Conservation (phyloP, 2,888 invertebrate genomes). For the Osedax frankpressi region DNA sequence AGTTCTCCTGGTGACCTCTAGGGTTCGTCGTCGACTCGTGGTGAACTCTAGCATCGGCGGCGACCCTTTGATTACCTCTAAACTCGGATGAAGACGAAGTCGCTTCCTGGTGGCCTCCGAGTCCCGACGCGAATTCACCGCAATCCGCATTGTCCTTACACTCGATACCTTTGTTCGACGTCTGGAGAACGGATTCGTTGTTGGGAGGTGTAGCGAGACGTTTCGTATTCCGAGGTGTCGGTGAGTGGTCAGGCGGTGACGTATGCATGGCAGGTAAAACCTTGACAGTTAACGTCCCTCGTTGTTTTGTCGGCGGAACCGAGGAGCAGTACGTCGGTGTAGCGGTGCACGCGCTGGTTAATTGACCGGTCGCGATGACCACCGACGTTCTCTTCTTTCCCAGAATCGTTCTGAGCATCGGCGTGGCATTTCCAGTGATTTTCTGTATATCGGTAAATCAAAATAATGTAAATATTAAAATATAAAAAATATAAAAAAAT, state of each 20-base stretch:
- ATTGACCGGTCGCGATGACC: neutral
- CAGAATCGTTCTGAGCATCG: conserved; percentile 3
- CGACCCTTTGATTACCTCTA: too few relatives aligned
- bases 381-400: neutral
- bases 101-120: too few relatives aligned
- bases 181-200: neutral
- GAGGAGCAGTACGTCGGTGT: neutral
- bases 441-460: too few relatives aligned
- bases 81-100: too few relatives aligned
- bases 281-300: neutral
- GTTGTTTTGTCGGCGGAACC: neutral
- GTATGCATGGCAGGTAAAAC: neutral
- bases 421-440: conserved; percentile 6
- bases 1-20: neutral
- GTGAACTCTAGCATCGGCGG: neutral
- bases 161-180: neutral
- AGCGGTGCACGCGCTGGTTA: neutral
- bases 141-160: neutral
- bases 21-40: neutral
- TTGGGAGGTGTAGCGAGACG: neutral
- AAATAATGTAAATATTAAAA: too few relatives aligned
- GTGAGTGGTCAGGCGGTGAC: neutral
- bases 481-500: too few relatives aligned
- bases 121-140: neutral
- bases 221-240: neutral